Base-by-base conservation (phyloP, 2,797 vertebrate species). In the Lepilemur ruficaudatus region DNA sequence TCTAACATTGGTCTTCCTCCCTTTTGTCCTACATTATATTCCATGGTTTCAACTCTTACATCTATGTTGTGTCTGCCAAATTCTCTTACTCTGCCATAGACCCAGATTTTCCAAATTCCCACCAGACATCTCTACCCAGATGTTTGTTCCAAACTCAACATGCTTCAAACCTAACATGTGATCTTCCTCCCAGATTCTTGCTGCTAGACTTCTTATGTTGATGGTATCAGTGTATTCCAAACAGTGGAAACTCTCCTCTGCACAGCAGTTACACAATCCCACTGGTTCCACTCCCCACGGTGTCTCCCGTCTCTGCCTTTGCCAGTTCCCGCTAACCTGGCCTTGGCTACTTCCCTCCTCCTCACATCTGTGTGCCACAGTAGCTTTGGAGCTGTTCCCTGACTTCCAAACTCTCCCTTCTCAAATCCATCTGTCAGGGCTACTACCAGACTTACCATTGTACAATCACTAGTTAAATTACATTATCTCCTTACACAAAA, bases 21-120 rank as follows among this genome's bases (percentile, higher is more conserved):
- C 7, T 73, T 79, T 78, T 92, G 38, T 73, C 17, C 70, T 32
- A 18, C 46, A 30, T 63, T 91, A 25, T 89, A 13, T 88, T 80
- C 35, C 4, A 32, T 35, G 76, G 8, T 23, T 91, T 93, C 48
- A 41, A 41, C 35, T 57, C 30, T 57, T 70, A 90, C 1, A 8
- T 87, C 15, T 57, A 11, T 52, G 13, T 22, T 41, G 5, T 7
- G 5, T 87, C 55, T 41, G 20, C 30, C 65, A 46, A 52, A 91
- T 75, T 73, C 69, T 72, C 85, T 84, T 32, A 69, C 55, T 38
- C 57, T 84, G 17, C 10, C n/a, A 43, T 82, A 61, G 13, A 73
- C 41, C 7, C 12, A 50, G 75, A 90, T 59, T 90, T 96, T 41
- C 46, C 65, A 85, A 17, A 55, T 89, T 79, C 57, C 15, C 52